These are phyloP conservation scores for Myotis findleyi DNA, from an alignment of 2,797 vertebrate species.

Conservation along the genomic window DNA sequence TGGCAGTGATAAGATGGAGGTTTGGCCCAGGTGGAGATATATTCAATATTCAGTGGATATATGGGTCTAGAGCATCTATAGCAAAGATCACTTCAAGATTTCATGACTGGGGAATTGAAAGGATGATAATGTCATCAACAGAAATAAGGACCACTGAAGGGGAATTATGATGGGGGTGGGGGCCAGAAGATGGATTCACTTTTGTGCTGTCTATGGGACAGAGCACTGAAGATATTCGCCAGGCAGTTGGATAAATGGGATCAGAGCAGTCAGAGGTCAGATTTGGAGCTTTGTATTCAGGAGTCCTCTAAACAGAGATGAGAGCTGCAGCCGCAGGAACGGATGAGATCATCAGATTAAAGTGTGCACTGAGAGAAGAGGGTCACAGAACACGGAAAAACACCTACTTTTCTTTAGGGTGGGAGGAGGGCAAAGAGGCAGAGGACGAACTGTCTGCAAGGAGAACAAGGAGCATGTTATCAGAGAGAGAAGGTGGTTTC, in stretches of 20 bases:
- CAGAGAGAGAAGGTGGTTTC: neutral
- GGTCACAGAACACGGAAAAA: constrained; percentile 63
- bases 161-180: constrained; percentile 9
- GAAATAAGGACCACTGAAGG: constrained; percentile 49
- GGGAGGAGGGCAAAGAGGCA: constrained; percentile 16
- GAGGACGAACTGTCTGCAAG: constrained; percentile 14
- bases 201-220: neutral
- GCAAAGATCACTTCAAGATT: constrained; percentile 52
- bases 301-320: constrained; percentile 72
- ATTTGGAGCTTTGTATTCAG: constrained; percentile 70
- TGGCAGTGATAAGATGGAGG: neutral
- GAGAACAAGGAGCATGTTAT: neutral
- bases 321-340: constrained; percentile 28
- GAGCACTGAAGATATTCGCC: neutral
- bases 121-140: constrained; percentile 55
- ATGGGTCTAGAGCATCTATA: neutral
- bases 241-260: constrained; percentile 71
- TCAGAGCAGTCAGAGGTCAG: constrained; percentile 62
- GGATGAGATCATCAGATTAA: constrained; percentile 77
- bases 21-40: neutral
- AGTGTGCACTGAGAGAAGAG: neutral
- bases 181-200: constrained; percentile 26
- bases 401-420: constrained; percentile 60
- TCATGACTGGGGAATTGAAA: constrained; percentile 58
- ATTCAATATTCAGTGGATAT: neutral